Conservation (phyloP, 23 tunicate genomes). For the Trididemnum miniatum region DNA sequence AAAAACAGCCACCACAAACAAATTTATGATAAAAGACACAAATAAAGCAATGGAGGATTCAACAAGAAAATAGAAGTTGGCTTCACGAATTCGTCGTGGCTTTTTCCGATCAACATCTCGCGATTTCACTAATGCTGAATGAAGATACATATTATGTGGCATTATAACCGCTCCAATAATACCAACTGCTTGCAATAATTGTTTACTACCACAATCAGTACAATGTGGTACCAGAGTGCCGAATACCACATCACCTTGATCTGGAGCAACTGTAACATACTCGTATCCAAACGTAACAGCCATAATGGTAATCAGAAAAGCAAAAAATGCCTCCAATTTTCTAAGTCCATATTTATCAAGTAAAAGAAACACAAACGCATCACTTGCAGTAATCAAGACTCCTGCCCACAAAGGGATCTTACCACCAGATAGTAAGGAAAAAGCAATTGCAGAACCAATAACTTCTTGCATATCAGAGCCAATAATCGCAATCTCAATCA, state of each 20-base stretch:
- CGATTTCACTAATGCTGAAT: slow-evolving; percentile 91
- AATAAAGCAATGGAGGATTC: slow-evolving; percentile 78
- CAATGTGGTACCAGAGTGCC: slow-evolving; percentile 81
- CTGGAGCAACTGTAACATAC: slow-evolving; percentile 75
- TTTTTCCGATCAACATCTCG: slow-evolving; percentile 72
- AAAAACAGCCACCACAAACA: slow-evolving; percentile 95
- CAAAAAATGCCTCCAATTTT: slow-evolving; percentile 94
- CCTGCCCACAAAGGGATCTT: slow-evolving; percentile 51
- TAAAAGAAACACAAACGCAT: slow-evolving; percentile 82
- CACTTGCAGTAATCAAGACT: slow-evolving; percentile 82
- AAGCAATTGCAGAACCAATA: slow-evolving; percentile 96
- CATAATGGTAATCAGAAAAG: slow-evolving; percentile 74
- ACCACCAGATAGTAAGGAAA: slow-evolving; percentile 67
- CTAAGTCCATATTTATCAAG: slow-evolving; percentile 91
- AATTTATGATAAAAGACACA: slow-evolving; percentile 78
- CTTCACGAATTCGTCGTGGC: slow-evolving; percentile 67
- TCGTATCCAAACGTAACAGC: slow-evolving; percentile 93
- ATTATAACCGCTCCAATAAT: slow-evolving; percentile 95
- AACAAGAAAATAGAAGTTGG: slow-evolving; percentile 76
- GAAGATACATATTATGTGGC: slow-evolving; percentile 96
- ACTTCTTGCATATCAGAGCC: slow-evolving; percentile 99
- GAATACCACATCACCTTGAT: slow-evolving; percentile 72
- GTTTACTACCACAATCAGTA: slow-evolving; percentile 63
- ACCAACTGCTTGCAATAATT: slow-evolving; percentile 85
- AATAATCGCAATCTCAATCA: slow-evolving; percentile 90